Conservation (phyloP, 2,113 vertebrate species). For the Lynx canadensis region DNA sequence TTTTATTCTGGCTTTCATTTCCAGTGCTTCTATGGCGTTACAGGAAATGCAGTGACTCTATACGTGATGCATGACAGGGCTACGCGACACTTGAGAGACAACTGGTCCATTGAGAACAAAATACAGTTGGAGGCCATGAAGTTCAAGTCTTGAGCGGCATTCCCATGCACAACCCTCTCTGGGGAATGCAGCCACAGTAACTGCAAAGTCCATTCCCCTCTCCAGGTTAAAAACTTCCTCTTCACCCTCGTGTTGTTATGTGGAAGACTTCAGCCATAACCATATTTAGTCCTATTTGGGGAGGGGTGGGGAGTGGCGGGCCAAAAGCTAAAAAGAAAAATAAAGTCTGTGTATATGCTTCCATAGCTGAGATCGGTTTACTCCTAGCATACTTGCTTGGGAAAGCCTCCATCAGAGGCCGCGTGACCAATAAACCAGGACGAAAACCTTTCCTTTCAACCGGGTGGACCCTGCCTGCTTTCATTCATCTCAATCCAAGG, state of each 20-base stretch:
- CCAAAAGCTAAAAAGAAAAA: constrained; percentile 51
- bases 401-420: constrained; percentile 67
- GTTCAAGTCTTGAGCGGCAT: constrained; percentile 37
- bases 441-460: constrained; percentile 44
- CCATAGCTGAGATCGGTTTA: constrained; percentile 76
- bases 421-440: constrained; percentile 26
- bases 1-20: background rate
- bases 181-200: constrained; percentile 68
- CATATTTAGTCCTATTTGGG: constrained; percentile 82
- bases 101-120: background rate
- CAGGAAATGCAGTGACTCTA: background rate
- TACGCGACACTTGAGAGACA: background rate
- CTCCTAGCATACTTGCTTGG: constrained; percentile 68
- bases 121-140: background rate
- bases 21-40: background rate
- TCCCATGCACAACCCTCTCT: constrained; percentile 63
- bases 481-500: constrained; percentile 58
- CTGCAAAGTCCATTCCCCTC: background rate
- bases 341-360: constrained; percentile 48
- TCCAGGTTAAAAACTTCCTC: constrained; percentile 73
- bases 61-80: background rate
- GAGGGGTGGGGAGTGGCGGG: background rate
- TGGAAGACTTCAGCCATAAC: constrained; percentile 54
- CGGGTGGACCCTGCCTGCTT: constrained; percentile 66
- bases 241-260: constrained; percentile 5